These are phyloP conservation scores for Taeniopygia guttata DNA, from an alignment of 2,797 vertebrate species.

Conservation along the genomic window DNA sequence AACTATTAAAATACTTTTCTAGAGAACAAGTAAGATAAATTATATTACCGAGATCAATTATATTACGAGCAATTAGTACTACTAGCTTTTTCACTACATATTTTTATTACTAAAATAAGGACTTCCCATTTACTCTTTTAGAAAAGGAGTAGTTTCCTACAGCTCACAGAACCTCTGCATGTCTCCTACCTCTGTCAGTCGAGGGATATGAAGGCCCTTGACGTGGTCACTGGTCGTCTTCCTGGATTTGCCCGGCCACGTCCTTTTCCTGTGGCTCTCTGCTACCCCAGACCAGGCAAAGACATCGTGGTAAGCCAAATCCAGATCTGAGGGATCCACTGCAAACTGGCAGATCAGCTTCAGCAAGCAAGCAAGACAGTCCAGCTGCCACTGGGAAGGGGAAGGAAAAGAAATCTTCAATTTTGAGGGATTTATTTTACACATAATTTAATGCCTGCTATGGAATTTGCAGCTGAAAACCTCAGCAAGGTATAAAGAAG, in stretches of 20 bases:
- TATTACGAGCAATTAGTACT: background rate
- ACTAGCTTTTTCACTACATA: background rate
- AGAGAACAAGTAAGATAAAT: background rate
- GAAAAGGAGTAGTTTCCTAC: background rate
- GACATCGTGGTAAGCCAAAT: slow-evolving; percentile 96
- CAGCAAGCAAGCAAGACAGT: slow-evolving; percentile 96
- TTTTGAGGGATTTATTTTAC: background rate
- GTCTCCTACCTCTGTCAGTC: slow-evolving; percentile 89
- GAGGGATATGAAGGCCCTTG: slow-evolving; percentile 94
- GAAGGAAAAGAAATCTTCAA: background rate
- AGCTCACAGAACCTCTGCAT: background rate
- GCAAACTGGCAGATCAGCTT: slow-evolving; percentile 99
- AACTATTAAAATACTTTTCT: background rate
- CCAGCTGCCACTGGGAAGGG: slow-evolving; percentile 90
- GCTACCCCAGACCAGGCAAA: slow-evolving; percentile 96
- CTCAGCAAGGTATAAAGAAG: background rate
- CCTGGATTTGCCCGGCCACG: slow-evolving; percentile 94
- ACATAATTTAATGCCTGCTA: background rate
- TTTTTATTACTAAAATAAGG: background rate
- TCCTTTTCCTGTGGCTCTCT: slow-evolving; percentile 90
- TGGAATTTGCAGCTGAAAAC: background rate
- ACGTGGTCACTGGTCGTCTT: slow-evolving; percentile 90
- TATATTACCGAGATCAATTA: background rate
- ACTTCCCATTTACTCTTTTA: background rate
- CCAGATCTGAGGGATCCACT: slow-evolving; percentile 94